Evolutionary conservation across 2,888 invertebrate genomes (phyloP).

Genomic region (Lingula anatina): DNA sequence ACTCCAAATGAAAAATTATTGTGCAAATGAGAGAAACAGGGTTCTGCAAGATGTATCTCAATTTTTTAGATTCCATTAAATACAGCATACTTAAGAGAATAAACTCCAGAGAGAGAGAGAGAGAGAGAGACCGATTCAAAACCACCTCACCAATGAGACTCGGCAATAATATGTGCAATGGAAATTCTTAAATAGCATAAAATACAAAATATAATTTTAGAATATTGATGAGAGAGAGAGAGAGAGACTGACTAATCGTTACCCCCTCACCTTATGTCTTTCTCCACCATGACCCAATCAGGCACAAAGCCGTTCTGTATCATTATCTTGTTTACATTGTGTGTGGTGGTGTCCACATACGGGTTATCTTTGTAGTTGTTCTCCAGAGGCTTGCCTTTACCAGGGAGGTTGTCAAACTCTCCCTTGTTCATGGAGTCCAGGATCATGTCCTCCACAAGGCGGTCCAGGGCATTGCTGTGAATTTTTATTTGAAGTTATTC

Average conservation of each 20-base stretch:
- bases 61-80: no score
- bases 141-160: no score
- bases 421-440: conserved; percentile 86
- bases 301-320: conserved; percentile 86
- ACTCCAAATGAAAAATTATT: no score
- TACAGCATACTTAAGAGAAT: no score
- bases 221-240: no score
- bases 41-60: no score
- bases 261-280: conserved; percentile 72
- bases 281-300: conserved; percentile 82
- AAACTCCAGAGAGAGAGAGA: no score
- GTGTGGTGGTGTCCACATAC: conserved; percentile 81
- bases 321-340: conserved; percentile 77
- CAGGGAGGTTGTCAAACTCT: conserved; percentile 78
- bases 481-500: neutral
- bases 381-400: conserved; percentile 75
- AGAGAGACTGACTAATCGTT: neutral
- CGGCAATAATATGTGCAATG: no score
- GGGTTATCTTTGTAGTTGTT: conserved; percentile 69
- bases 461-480: conserved; percentile 66
- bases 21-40: no score
- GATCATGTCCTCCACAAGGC: conserved; percentile 85
- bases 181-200: no score
- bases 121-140: no score
- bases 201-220: no score